Conservation (phyloP, 2,113 vertebrate species). For the Semicossyphus pulcher region DNA sequence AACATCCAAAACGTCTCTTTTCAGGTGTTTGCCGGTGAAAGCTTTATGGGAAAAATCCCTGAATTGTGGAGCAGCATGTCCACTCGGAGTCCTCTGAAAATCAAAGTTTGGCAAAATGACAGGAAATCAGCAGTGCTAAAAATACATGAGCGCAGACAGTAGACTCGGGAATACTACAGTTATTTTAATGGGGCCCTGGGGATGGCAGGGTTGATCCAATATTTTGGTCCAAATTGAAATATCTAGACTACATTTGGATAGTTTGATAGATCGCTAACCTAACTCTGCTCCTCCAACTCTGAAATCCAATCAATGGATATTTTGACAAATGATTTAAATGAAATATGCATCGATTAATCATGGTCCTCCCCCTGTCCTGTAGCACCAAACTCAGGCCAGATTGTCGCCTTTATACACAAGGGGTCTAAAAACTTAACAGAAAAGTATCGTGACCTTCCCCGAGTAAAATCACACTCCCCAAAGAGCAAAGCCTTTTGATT, state of each 20-base stretch:
- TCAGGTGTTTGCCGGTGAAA: neutral
- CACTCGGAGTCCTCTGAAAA: neutral
- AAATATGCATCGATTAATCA: neutral
- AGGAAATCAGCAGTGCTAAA: neutral
- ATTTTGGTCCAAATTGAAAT: neutral
- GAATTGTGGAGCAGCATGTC: neutral
- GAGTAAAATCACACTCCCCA: neutral
- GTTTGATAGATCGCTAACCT: neutral
- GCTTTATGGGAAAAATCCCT: conserved; percentile 6
- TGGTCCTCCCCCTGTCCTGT: neutral
- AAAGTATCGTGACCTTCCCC: neutral
- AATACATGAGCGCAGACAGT: neutral
- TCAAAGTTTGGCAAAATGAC: neutral
- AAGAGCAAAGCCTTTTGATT: neutral
- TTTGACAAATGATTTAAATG: too few relatives aligned
- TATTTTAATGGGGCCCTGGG: neutral
- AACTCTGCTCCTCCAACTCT: neutral
- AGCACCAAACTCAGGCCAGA: neutral
- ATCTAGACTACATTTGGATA: neutral
- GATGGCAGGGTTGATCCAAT: neutral
- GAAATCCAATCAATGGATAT: too few relatives aligned
- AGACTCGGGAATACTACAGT: too few relatives aligned
- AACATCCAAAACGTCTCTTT: conserved; percentile 7
- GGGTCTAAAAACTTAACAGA: neutral
- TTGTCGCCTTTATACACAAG: too few relatives aligned